phyloP scores from a whole-genome alignment of 2,888 invertebrate genomes.

The Ophion costatus region DNA sequence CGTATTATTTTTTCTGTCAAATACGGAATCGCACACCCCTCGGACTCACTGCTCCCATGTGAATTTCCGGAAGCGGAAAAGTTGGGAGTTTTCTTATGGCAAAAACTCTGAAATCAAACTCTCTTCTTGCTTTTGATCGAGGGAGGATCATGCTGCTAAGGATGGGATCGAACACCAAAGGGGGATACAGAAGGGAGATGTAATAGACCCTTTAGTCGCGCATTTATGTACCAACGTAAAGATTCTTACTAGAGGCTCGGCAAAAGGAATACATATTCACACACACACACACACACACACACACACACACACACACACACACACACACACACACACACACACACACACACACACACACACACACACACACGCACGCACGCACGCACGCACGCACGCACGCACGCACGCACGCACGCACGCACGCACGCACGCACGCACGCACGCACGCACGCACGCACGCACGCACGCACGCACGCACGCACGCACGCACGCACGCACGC shows the following conservation, averaged over 20 bases:
- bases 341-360: neutral
- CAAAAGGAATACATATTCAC: neutral
- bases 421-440: neutral
- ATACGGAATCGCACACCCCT: too few relatives aligned
- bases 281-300: neutral
- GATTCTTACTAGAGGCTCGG: constrained; percentile 17
- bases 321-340: neutral
- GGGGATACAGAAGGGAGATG: constrained; percentile 28
- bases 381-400: too few relatives aligned
- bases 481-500: neutral
- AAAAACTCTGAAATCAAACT: neutral
- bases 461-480: neutral
- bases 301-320: too few relatives aligned
- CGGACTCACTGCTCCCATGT: neutral
- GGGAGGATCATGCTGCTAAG: constrained; percentile 4
- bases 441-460: neutral
- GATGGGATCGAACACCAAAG: constrained; percentile 4
- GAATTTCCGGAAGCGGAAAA: neutral
- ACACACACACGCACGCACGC: too few relatives aligned
- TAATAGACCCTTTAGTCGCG: constrained; percentile 57
- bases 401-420: neutral
- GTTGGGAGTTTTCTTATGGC: neutral
- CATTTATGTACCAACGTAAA: constrained; percentile 34
- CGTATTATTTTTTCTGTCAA: too few relatives aligned
- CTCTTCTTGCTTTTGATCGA: neutral